A percentile compares a stretch with the other conserved stretches of the same genome.
Conservation (phyloP, 2,797 vertebrate genomes). For the Emys orbicularis region DNA sequence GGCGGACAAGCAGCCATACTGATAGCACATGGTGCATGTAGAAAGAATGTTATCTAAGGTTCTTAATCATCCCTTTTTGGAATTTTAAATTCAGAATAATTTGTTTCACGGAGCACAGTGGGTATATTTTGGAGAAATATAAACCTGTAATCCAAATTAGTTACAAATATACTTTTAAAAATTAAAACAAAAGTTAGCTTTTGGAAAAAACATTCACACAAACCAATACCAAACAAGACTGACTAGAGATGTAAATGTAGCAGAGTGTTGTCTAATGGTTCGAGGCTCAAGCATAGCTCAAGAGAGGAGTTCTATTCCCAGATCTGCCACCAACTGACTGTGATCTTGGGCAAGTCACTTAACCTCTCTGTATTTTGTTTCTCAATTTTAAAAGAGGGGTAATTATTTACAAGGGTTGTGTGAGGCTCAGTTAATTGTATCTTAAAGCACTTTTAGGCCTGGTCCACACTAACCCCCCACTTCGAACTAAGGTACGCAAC, state of each 20-base stretch:
- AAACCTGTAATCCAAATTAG: not conserved
- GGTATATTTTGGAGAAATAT: not conserved
- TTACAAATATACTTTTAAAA: not conserved
- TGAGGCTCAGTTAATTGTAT: not conserved
- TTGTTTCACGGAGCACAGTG: not conserved
- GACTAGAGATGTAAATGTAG: not conserved
- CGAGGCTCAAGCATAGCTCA: not conserved
- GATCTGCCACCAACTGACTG: not conserved
- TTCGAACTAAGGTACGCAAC: no score
- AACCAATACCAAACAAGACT: not conserved
- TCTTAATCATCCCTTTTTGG: not conserved
- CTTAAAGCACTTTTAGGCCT: not conserved
- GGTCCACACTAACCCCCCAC: no score
- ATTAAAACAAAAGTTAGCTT: not conserved
- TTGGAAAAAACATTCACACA: not conserved
- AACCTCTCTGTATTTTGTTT: not conserved
- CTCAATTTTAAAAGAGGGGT: not conserved
- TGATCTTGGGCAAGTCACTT: not conserved
- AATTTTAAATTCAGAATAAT: not conserved
- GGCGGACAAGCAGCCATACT: not conserved
- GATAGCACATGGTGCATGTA: not conserved
- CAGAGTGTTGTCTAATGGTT: not conserved
- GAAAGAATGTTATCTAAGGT: not conserved
- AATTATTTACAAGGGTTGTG: not conserved
- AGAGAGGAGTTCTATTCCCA: fast-evolving